phyloP scores from a whole-genome alignment of 1,140 invertebrate genomes.

The Drosophila quadrilineata region DNA sequence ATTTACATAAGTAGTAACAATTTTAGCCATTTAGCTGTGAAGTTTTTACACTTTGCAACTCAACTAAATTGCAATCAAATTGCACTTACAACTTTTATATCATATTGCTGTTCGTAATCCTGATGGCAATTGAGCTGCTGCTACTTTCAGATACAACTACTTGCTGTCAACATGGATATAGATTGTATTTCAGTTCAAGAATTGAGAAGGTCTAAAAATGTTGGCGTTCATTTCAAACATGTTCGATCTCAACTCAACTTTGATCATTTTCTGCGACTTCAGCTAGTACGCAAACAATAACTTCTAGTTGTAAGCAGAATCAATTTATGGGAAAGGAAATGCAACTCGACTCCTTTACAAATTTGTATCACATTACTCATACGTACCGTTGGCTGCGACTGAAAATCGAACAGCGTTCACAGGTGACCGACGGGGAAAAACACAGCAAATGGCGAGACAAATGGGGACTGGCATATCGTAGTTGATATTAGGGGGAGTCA shows the following conservation, averaged over 20 bases:
- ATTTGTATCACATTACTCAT: conserved; percentile 24
- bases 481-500: no score
- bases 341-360: no score
- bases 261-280: no score
- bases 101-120: conserved; percentile 2
- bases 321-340: not conserved
- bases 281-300: no score
- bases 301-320: no score
- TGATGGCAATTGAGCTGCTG: conserved; percentile 6
- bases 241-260: no score
- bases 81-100: conserved; percentile 16
- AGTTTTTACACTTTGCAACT: conserved; percentile 2
- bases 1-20: conserved; percentile 20
- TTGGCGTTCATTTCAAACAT: no score
- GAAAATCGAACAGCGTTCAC: not conserved
- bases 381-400: not conserved
- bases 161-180: no score
- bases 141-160: not conserved
- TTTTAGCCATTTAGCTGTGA: conserved; percentile 12
- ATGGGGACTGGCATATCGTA: not conserved
- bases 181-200: no score
- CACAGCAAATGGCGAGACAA: conserved; percentile 25
- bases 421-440: not conserved
- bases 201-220: no score
- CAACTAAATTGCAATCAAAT: conserved; percentile 17